Conservation (phyloP, 1,140 invertebrate species). For the Stenopsyche tienmushanensis region DNA sequence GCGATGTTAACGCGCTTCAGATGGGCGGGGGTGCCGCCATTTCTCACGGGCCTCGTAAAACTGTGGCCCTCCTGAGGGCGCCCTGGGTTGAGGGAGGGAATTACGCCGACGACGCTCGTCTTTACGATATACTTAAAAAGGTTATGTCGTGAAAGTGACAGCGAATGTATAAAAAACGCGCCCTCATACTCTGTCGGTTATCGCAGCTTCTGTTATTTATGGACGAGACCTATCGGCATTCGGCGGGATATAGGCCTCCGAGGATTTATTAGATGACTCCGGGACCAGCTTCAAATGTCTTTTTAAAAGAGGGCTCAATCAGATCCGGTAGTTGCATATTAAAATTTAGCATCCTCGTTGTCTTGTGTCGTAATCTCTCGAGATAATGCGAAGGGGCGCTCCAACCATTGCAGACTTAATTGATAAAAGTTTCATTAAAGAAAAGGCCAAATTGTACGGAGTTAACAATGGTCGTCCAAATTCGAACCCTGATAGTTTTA, state of each 20-base stretch:
- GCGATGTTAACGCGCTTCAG: not conserved
- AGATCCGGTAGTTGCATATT: not conserved
- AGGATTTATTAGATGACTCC: slow-evolving; percentile 2
- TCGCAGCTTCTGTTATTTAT: slow-evolving; percentile 17
- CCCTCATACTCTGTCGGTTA: slow-evolving; percentile 1
- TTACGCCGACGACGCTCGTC: slow-evolving; percentile 22
- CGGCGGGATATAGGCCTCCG: not conserved
- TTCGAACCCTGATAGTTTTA: too few relatives aligned
- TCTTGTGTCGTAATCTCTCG: not conserved
- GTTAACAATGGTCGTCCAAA: too few relatives aligned
- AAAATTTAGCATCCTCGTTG: not conserved
- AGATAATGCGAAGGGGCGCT: too few relatives aligned
- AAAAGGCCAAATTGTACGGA: too few relatives aligned
- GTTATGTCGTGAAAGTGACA: slow-evolving; percentile 38
- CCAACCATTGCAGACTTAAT: too few relatives aligned
- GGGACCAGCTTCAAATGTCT: not conserved
- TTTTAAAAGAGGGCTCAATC: slow-evolving; percentile 15
- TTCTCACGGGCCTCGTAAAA: slow-evolving; percentile 22
- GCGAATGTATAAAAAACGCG: slow-evolving; percentile 21
- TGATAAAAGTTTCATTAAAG: too few relatives aligned
- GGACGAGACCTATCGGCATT: slow-evolving; percentile 11
- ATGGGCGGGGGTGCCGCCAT: not conserved
- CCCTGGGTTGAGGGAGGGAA: slow-evolving; percentile 12
- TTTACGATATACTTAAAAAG: slow-evolving; percentile 41
- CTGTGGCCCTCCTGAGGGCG: slow-evolving; percentile 5